phyloP scores from a whole-genome alignment of 1,140 invertebrate genomes.

The Eubasilissa regina region DNA sequence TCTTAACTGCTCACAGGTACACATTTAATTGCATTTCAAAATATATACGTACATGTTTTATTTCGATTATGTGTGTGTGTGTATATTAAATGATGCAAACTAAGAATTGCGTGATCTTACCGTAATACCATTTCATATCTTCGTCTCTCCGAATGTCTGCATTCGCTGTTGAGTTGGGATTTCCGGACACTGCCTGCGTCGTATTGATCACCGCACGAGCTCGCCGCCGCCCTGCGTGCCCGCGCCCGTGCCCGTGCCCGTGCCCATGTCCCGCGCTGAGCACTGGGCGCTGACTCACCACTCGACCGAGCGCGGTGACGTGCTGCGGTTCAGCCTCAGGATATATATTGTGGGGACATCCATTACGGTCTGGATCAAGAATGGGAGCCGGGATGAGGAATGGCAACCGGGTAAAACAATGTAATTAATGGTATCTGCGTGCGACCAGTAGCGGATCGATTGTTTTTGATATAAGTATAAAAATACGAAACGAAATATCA shows the following conservation, averaged over 20 bases:
- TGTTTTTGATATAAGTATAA: too few relatives aligned
- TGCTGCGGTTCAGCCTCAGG: background rate
- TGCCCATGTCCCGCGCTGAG: background rate
- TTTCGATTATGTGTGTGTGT: too few relatives aligned
- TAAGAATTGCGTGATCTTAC: too few relatives aligned
- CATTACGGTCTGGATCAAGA: background rate
- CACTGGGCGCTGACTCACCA: too few relatives aligned
- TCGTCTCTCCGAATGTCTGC: too few relatives aligned
- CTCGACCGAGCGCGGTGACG: background rate
- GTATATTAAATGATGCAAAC: too few relatives aligned
- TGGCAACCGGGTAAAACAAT: slow-evolving; percentile 1
- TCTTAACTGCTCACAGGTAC: too few relatives aligned
- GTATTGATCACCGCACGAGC: background rate
- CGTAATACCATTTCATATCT: background rate
- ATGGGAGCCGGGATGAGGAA: slow-evolving; percentile 9
- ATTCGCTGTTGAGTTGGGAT: too few relatives aligned
- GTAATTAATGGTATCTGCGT: background rate
- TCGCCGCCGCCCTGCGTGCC: background rate
- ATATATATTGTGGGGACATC: slow-evolving; percentile 13
- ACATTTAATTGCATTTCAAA: too few relatives aligned
- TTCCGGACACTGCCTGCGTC: background rate
- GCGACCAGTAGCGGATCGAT: background rate
- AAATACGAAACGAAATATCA: too few relatives aligned
- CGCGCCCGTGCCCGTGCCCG: background rate
- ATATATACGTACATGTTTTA: too few relatives aligned